Conservation (phyloP, 2,113 vertebrate species). For the Vimba vimba region DNA sequence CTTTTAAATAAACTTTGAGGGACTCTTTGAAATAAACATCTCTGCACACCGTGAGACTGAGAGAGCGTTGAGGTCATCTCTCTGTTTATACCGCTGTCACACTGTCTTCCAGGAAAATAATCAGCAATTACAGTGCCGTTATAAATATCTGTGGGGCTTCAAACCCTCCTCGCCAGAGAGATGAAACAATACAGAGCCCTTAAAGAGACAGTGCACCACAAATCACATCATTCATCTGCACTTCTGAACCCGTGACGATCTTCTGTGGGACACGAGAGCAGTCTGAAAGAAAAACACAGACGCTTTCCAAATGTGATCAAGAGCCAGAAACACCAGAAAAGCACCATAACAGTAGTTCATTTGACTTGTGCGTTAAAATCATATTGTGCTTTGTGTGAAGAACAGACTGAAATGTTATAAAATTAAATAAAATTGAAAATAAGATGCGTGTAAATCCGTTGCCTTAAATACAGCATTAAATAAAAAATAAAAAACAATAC, state of each 20-base stretch:
- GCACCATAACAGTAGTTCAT: too few relatives aligned
- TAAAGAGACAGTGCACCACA: slow-evolving; percentile 42
- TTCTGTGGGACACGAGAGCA: neutral
- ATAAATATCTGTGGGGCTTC: slow-evolving; percentile 54
- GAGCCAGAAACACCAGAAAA: too few relatives aligned
- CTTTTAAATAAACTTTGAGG: slow-evolving; percentile 3
- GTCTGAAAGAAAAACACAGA: neutral
- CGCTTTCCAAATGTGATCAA: too few relatives aligned
- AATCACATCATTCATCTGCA: too few relatives aligned
- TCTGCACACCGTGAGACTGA: slow-evolving; percentile 19
- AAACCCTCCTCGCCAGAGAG: slow-evolving; percentile 16
- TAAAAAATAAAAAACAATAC: too few relatives aligned
- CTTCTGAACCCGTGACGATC: too few relatives aligned
- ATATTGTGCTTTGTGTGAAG: too few relatives aligned
- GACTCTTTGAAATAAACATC: slow-evolving; percentile 25
- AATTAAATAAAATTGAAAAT: too few relatives aligned
- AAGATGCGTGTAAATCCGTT: too few relatives aligned
- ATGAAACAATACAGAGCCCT: slow-evolving; percentile 44
- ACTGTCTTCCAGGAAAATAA: slow-evolving; percentile 55
- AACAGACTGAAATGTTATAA: too few relatives aligned
- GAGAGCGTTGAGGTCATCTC: neutral
- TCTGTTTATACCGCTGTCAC: slow-evolving; percentile 18
- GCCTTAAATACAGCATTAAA: too few relatives aligned
- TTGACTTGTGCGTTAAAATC: too few relatives aligned
- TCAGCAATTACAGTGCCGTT: slow-evolving; percentile 50